Evolutionary conservation across 1,140 invertebrate species (phyloP), one percentile per base, ranked within the genome.

Genomic region (Drosophila bocki): DNA sequence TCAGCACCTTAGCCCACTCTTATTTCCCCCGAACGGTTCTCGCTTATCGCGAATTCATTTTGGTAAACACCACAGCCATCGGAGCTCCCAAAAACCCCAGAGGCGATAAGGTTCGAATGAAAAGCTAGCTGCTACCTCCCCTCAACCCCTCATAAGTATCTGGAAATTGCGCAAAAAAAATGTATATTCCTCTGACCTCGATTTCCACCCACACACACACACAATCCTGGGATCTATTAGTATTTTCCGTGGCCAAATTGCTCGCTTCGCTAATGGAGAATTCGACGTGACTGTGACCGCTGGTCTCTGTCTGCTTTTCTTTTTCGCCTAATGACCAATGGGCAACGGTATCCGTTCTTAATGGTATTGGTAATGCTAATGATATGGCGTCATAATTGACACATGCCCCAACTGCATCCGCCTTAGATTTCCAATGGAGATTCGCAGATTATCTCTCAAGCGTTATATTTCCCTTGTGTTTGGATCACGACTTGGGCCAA

Each of bases 381-480:
- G 78, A 90, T 88, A 88, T 88, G 80, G 81, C 85, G 85, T 88
- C 85, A 84, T 90, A 88, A 88, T 88, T 84, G 85, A 90, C 84
- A 90, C 85, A 84, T 90, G 84, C 81, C 75, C 79, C 80, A 83
- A 75, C 77, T 90, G 84, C 84, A 88, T 88, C 85, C 84, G 84
- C 74, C 85, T 75, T 54, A 69, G 80, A 79, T 79, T 63, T 51
- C 47, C 50, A 3, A 8, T 29, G 35, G 15, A 15, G 42, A 59
- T 51, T 32, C 12, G 8, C 35, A 7, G 41, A 61, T 47, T 51
- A 39, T 50, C 17, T 51, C n/a, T 17, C 42, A 12, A 22, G 26
- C n/a, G 1, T 13, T 8, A 19, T 19, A 22, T 7, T 35, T 53
- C 53, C 53, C 53, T 39, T n/a, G 53, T 70, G 33, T 35, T 37